Conservation (phyloP, 2,797 vertebrate species). For the Dryobates pubescens region DNA sequence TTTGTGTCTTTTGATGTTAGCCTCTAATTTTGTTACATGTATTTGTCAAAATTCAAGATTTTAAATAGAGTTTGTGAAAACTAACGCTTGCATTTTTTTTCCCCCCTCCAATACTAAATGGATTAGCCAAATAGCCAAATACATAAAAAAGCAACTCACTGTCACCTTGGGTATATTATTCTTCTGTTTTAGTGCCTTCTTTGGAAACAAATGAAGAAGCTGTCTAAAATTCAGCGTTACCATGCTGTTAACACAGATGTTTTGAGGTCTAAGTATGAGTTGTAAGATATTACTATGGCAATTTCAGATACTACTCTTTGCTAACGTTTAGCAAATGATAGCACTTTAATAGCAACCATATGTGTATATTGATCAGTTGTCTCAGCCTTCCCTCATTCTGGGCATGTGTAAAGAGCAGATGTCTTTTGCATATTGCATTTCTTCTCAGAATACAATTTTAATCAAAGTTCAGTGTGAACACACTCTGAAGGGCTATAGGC, state of each 20-base stretch:
- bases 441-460: background rate
- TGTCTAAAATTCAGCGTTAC: background rate
- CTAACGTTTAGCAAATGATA: background rate
- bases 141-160: background rate
- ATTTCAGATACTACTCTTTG: background rate
- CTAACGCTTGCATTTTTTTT: background rate
- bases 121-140: background rate
- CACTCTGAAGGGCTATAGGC: background rate
- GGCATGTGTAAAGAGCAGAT: background rate
- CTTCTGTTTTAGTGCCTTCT: background rate
- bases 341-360: constrained; percentile 8
- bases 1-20: background rate
- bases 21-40: background rate
- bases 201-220: background rate
- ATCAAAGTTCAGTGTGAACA: background rate
- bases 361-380: background rate
- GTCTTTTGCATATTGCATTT: background rate
- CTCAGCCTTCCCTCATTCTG: background rate
- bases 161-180: background rate
- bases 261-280: constrained; percentile 13
- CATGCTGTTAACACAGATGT: background rate
- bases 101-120: background rate
- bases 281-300: background rate
- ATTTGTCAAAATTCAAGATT: background rate
- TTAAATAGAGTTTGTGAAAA: background rate